Base-by-base conservation (phyloP, 2,797 vertebrate genomes). In the Odontamblyopus rebecca region DNA sequence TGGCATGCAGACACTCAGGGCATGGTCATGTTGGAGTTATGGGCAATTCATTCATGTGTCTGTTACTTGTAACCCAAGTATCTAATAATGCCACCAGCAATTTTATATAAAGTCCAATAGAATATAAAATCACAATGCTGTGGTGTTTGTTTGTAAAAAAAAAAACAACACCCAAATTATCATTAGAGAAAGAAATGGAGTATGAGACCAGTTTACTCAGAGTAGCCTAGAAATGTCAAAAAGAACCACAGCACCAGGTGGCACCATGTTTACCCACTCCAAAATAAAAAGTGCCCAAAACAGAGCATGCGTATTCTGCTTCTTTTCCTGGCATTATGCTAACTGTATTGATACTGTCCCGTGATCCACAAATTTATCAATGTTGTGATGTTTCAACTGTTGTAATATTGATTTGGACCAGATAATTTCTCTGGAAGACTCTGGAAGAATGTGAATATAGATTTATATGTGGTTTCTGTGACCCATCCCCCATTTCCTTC, bases 1-100 rank as follows among this genome's bases (percentile, higher is more conserved):
- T 75, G 70, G 78, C 82, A 77, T 72, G 76, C 74, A 72, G 53
- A 62, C 62, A 75, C 60, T 67, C 59, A 67, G 66, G 66, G n/a
- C 41, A 29, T 50, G 26, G 44, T 27, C 44, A 16, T 50, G 63
- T n/a, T 26, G 61, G 11, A 35, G n/a, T 29, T 26, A 29, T 29
- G 3, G 2, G 3, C 1, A 5, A 66, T 50, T 18, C 26, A 18
- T 51, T 29, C 18, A 18, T 50, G 27, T 60, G 27, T 60, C 57
- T 60, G 27, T 29, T 27, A 60, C 26, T 16, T 59, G 23, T 27
- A 26, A 26, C 13, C 11, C 15, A 15, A 38, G 8, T 38, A 8
- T 54, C 6, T 54, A 54, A 54, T 30, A 60, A 23, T 60, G 57
- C 13, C 27, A 16, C 27, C 57, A 60, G 1, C 5, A 30, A 60